A percentile compares a stretch with the other conserved stretches of the same genome.
Conservation (phyloP, 2,888 invertebrate genomes). For the Odontothrips loti region DNA sequence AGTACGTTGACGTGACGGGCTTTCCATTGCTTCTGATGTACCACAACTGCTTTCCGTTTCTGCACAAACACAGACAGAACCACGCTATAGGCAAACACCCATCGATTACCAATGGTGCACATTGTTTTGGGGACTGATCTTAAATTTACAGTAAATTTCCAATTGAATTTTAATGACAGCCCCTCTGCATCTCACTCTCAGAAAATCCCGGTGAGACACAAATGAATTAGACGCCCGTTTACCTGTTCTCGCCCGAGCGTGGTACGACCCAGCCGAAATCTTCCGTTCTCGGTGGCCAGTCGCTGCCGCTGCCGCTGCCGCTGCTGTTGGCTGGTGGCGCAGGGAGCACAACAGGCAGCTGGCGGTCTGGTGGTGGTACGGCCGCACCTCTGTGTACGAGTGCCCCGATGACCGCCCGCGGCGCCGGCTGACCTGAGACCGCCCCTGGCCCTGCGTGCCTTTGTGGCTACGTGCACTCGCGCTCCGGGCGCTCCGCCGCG, state of each 20-base stretch:
- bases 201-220: too few relatives aligned
- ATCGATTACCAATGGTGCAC: too few relatives aligned
- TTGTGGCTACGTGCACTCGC: neutral
- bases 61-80: slow-evolving; percentile 34
- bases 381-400: neutral
- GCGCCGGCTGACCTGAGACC: neutral
- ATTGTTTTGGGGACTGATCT: too few relatives aligned
- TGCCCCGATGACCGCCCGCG: neutral
- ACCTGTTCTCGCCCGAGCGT: slow-evolving; percentile 41
- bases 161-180: too few relatives aligned
- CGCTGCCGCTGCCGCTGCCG: neutral
- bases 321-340: neutral
- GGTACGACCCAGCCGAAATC: slow-evolving; percentile 41
- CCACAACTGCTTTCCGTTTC: slow-evolving; percentile 43
- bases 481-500: neutral
- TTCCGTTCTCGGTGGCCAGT: slow-evolving; percentile 38
- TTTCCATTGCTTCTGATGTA: slow-evolving; percentile 27
- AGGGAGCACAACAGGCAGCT: slow-evolving; percentile 24
- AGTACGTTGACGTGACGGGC: neutral
- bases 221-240: too few relatives aligned
- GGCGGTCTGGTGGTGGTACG: slow-evolving; percentile 24
- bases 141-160: too few relatives aligned
- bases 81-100: too few relatives aligned
- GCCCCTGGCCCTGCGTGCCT: neutral
- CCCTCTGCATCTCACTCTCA: too few relatives aligned